These are phyloP conservation scores for Drosophila birchii DNA, from an alignment of 2,888 invertebrate species.

Conservation along the genomic window DNA sequence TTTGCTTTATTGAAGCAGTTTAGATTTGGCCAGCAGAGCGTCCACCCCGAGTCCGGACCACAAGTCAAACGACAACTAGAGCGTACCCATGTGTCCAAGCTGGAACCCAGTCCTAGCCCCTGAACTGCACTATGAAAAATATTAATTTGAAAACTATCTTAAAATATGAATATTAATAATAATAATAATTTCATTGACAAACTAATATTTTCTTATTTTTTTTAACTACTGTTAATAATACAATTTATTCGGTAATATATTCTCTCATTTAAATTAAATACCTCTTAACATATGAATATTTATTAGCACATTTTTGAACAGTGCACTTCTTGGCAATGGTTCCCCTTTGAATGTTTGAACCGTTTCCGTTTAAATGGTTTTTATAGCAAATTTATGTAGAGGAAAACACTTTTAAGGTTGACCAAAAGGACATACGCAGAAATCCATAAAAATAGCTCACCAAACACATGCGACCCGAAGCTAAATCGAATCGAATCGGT, in stretches of 20 bases:
- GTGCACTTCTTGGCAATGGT: slow-evolving; percentile 53
- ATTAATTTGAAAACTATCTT: not conserved
- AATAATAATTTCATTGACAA: not conserved
- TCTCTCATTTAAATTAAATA: not conserved
- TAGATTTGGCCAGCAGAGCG: slow-evolving; percentile 73
- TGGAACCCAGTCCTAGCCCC: not conserved
- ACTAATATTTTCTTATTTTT: not conserved
- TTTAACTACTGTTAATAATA: too few relatives aligned
- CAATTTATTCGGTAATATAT: not conserved
- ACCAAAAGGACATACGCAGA: slow-evolving; percentile 75
- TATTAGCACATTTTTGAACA: not conserved
- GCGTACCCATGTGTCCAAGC: slow-evolving; percentile 44
- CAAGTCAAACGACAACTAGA: slow-evolving; percentile 72
- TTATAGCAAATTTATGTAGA: slow-evolving; percentile 82
- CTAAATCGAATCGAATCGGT: slow-evolving; percentile 33
- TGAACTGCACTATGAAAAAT: slow-evolving; percentile 6
- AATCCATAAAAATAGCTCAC: slow-evolving; percentile 76
- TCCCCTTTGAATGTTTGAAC: slow-evolving; percentile 75
- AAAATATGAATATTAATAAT: not conserved
- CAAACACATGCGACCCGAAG: slow-evolving; percentile 65
- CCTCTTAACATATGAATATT: not conserved
- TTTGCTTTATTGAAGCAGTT: slow-evolving; percentile 81
- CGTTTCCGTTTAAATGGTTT: slow-evolving; percentile 81
- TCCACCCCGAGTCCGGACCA: slow-evolving; percentile 40
- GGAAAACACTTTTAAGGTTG: slow-evolving; percentile 78